These are phyloP conservation scores for Drosophila pachea DNA, from an alignment of 1,140 invertebrate genomes.

Conservation along the genomic window DNA sequence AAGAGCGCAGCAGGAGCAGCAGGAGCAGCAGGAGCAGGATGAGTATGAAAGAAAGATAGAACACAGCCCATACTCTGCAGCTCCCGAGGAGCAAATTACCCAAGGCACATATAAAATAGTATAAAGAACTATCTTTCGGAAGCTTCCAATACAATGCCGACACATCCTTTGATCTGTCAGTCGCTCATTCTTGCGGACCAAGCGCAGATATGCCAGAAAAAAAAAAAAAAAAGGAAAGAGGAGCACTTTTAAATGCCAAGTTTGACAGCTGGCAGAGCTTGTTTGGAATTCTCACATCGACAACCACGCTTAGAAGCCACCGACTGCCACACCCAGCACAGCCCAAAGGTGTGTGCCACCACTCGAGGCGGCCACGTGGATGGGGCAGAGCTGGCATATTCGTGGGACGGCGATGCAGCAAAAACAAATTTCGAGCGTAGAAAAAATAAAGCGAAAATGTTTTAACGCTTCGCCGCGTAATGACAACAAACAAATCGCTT, in stretches of 20 bases:
- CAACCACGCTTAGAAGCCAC: constrained; percentile 36
- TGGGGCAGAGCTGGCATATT: constrained; percentile 5
- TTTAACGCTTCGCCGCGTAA: constrained; percentile 72
- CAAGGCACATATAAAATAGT: too few relatives aligned
- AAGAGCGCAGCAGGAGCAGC: not conserved
- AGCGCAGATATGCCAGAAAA: too few relatives aligned
- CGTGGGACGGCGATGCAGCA: constrained; percentile 27
- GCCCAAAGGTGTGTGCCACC: constrained; percentile 49
- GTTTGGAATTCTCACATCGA: constrained; percentile 70
- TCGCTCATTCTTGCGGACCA: not conserved
- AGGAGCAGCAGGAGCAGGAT: not conserved
- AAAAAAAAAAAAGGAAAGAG: not conserved
- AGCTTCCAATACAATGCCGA: not conserved
- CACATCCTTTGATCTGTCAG: constrained; percentile 17
- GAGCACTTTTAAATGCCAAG: not conserved
- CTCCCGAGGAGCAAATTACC: too few relatives aligned
- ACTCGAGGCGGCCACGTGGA: constrained; percentile 36
- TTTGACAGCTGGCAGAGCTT: constrained; percentile 57
- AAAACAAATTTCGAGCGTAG: constrained; percentile 70
- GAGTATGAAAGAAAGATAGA: too few relatives aligned
- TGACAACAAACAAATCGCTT: constrained; percentile 77
- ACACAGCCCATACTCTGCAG: too few relatives aligned
- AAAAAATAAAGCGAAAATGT: constrained; percentile 78
- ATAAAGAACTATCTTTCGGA: too few relatives aligned
- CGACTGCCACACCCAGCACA: constrained; percentile 10